These are phyloP conservation scores for Hirtodrosophila cameraria DNA, from an alignment of 2,888 invertebrate genomes.

Conservation along the genomic window DNA sequence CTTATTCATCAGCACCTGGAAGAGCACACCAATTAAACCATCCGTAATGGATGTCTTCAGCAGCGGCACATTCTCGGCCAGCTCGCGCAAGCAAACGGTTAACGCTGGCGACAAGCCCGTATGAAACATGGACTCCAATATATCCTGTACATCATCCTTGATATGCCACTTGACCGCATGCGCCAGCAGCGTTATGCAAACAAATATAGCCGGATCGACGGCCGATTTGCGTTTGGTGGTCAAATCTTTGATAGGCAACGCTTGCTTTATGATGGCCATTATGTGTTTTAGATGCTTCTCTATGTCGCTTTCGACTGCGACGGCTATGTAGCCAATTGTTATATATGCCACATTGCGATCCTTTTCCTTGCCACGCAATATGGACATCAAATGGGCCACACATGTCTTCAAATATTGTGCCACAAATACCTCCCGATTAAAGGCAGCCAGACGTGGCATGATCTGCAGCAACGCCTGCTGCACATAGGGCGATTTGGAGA, in stretches of 20 bases:
- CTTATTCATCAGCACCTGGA: conserved; percentile 94
- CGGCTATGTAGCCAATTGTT: conserved; percentile 94
- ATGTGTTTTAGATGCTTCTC: conserved; percentile 92
- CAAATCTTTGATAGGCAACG: conserved; percentile 91
- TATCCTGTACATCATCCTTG: conserved; percentile 90
- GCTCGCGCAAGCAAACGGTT: conserved; percentile 94
- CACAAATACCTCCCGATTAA: conserved; percentile 92
- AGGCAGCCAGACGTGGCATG: conserved; percentile 96
- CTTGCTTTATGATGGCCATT: conserved; percentile 92
- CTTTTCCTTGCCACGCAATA: conserved; percentile 91
- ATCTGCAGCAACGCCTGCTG: conserved; percentile 94
- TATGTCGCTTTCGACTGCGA: conserved; percentile 93
- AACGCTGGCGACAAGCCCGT: conserved; percentile 95
- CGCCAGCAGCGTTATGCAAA: conserved; percentile 95
- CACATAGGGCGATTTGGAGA: conserved; percentile 90
- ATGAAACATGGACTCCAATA: conserved; percentile 95
- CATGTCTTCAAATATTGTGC: conserved; percentile 90
- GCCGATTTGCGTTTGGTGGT: conserved; percentile 90
- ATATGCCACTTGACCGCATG: conserved; percentile 93
- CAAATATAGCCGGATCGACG: conserved; percentile 95
- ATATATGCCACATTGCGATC: conserved; percentile 95
- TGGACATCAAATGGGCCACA: conserved; percentile 91
- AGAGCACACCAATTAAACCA: conserved; percentile 95
- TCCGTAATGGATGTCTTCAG: conserved; percentile 96
- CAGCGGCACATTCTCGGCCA: conserved; percentile 94